These are phyloP conservation scores for Drosophila baimaii DNA, from an alignment of 1,140 invertebrate species.

Conservation along the genomic window DNA sequence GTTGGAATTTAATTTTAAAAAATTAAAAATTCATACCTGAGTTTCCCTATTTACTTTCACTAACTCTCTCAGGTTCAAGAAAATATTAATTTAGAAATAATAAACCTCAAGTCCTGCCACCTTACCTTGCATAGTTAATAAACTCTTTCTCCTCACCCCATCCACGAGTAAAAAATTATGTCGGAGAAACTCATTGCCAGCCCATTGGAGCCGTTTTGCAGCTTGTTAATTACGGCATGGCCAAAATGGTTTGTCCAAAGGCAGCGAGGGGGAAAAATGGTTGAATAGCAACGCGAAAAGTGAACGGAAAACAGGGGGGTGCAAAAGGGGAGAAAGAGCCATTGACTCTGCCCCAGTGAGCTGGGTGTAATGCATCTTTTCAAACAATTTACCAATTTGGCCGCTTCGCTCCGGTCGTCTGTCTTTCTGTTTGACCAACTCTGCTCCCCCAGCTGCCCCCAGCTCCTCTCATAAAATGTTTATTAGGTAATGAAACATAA, in stretches of 20 bases:
- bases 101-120: neutral
- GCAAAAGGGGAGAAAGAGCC: slow-evolving; percentile 1
- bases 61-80: no score
- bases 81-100: neutral
- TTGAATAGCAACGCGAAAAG: slow-evolving; percentile 9
- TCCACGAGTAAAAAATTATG: slow-evolving; percentile 8
- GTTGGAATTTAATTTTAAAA: no score
- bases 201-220: slow-evolving; percentile 60
- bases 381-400: slow-evolving; percentile 79
- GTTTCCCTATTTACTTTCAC: no score
- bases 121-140: neutral
- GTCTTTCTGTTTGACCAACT: slow-evolving; percentile 52
- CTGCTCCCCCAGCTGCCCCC: slow-evolving; percentile 1
- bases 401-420: slow-evolving; percentile 23
- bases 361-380: slow-evolving; percentile 70
- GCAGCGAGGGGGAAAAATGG: slow-evolving; percentile 12
- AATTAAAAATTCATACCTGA: no score
- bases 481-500: slow-evolving; percentile 80
- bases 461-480: slow-evolving; percentile 69
- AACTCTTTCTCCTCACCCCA: neutral
- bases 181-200: slow-evolving; percentile 56
- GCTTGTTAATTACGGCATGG: slow-evolving; percentile 68
- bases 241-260: slow-evolving; percentile 30
- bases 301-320: neutral
- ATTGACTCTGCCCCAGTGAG: slow-evolving; percentile 31